phyloP scores from a whole-genome alignment of 2,888 invertebrate genomes.

The Agriopis aurantiaria region DNA sequence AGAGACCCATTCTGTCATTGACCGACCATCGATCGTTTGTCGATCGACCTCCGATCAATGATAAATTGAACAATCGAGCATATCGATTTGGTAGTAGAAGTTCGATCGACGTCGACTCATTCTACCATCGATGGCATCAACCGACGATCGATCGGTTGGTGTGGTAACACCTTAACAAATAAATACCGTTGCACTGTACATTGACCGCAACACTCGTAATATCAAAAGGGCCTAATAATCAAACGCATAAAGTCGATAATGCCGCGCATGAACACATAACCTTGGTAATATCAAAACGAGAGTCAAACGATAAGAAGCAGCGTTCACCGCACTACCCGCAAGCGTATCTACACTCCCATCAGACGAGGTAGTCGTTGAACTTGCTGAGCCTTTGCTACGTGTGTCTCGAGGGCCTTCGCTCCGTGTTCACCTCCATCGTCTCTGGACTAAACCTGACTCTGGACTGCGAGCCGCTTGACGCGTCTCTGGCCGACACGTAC shows the following conservation, averaged over 20 bases:
- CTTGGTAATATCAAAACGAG: constrained; percentile 32
- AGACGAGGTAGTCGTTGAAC: constrained; percentile 84
- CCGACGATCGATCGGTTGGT: too few species aligned
- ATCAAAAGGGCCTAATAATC: constrained; percentile 17
- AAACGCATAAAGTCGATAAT: constrained; percentile 9
- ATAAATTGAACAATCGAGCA: too few species aligned
- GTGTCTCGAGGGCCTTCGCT: constrained; percentile 67
- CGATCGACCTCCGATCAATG: too few species aligned
- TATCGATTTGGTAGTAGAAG: too few species aligned
- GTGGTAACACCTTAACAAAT: neutral
- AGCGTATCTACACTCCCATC: constrained; percentile 59
- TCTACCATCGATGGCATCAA: too few species aligned
- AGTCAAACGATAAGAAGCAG: constrained; percentile 55
- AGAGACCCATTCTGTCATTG: too few species aligned
- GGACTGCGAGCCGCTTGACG: constrained; percentile 89
- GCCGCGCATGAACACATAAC: constrained; percentile 35
- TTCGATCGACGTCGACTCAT: too few species aligned
- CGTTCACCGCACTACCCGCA: constrained; percentile 64
- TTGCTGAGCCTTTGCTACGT: constrained; percentile 83
- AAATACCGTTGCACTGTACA: neutral
- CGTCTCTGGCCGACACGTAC: constrained; percentile 94
- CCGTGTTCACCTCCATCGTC: constrained; percentile 85
- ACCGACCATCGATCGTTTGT: too few species aligned
- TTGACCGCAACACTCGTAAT: constrained; percentile 25
- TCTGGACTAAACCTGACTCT: constrained; percentile 93